Evolutionary conservation across 1,140 invertebrate species (phyloP).

Genomic region (Liolophura sinensis): DNA sequence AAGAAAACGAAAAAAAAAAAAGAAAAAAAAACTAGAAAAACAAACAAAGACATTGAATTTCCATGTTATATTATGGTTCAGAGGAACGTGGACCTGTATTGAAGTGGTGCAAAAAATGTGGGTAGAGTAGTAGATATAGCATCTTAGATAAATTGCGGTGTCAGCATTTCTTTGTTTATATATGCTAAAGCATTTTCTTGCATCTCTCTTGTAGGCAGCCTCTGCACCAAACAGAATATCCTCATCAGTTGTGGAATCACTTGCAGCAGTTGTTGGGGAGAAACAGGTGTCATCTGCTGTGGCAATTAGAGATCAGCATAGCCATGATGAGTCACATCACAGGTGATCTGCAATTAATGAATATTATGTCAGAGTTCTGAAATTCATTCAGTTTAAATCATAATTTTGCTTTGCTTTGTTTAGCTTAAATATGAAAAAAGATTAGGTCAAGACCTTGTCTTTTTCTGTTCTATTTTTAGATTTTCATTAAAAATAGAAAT

Average conservation of each 20-base stretch:
- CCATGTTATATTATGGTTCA: neutral
- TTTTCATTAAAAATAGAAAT: too few species aligned
- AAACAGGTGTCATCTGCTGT: conserved; percentile 58
- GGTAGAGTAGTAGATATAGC: too few species aligned
- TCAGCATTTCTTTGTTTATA: neutral
- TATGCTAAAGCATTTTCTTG: neutral
- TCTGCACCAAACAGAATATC: neutral
- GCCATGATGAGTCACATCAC: conserved; percentile 63
- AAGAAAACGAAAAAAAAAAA: too few species aligned
- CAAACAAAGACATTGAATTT: neutral
- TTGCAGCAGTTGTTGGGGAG: conserved; percentile 55
- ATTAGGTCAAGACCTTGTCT: too few species aligned
- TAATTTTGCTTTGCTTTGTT: too few species aligned
- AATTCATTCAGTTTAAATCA: too few species aligned
- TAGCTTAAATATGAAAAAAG: too few species aligned
- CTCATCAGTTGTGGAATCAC: conserved; percentile 29
- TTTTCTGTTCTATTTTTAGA: too few species aligned
- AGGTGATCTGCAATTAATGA: conserved; percentile 32
- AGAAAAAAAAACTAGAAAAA: too few species aligned
- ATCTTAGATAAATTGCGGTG: neutral
- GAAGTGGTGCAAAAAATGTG: neutral
- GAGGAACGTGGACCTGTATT: neutral
- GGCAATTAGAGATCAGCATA: conserved; percentile 62
- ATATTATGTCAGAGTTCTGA: too few species aligned
- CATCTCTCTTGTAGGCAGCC: neutral